A percentile compares a stretch with the other conserved stretches of the same genome.
Evolutionary conservation across 2,113 vertebrate genomes (phyloP).

Genomic region (Typhlomys cinereus): DNA sequence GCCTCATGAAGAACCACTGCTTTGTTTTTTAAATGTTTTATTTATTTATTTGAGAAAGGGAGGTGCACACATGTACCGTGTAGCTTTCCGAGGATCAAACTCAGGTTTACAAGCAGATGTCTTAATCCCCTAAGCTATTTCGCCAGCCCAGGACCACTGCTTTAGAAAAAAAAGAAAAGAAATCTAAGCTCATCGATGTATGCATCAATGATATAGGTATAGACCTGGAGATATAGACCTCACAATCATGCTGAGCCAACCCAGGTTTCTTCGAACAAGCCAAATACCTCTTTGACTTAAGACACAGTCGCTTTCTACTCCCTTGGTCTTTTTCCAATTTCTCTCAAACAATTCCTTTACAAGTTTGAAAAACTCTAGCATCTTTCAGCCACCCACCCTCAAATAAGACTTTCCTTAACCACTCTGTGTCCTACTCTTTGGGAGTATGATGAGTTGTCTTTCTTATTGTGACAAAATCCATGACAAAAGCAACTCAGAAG

Average conservation of each 20-base stretch:
- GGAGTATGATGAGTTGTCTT: too few relatives aligned
- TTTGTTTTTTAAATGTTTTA: too few relatives aligned
- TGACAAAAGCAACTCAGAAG: background rate
- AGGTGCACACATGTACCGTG: too few relatives aligned
- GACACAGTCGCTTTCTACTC: background rate
- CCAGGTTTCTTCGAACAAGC: background rate
- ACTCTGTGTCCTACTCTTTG: background rate
- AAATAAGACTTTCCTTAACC: background rate
- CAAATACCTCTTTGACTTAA: background rate
- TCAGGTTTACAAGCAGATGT: too few relatives aligned
- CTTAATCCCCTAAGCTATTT: too few relatives aligned
- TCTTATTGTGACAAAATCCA: background rate
- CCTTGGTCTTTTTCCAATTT: background rate
- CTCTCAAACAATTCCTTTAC: background rate
- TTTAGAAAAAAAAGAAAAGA: conserved; percentile 11
- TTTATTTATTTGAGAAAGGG: too few relatives aligned
- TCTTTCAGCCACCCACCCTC: background rate
- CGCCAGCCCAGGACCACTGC: background rate
- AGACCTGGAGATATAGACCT: background rate
- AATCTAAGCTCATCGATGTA: background rate
- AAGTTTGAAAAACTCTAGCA: background rate
- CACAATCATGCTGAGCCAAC: background rate
- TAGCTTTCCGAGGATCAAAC: too few relatives aligned
- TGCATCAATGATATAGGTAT: too few relatives aligned
- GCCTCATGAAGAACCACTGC: background rate